phyloP scores from a whole-genome alignment of 2,113 vertebrate genomes.

The Enhydra lutris region DNA sequence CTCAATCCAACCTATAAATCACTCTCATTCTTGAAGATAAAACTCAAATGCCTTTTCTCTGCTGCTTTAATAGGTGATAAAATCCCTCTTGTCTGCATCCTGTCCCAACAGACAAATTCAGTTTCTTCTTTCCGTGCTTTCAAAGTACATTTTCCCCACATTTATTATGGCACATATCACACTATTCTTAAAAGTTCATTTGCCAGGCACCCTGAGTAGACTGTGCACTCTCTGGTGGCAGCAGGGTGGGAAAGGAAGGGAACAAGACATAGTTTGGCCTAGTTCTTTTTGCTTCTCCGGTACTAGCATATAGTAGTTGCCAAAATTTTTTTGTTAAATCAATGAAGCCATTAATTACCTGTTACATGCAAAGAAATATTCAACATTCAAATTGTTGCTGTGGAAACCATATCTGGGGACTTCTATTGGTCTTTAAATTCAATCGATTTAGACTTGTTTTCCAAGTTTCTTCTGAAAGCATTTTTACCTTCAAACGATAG shows the following conservation, averaged over 20 bases:
- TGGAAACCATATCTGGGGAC: constrained; percentile 40
- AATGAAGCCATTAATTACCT: constrained; percentile 36
- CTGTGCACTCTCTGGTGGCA: not conserved
- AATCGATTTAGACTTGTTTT: constrained; percentile 63
- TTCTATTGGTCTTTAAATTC: constrained; percentile 57
- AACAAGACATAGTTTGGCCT: not conserved
- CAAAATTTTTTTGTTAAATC: constrained; percentile 16
- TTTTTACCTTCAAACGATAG: constrained; percentile 66
- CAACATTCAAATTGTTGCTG: constrained; percentile 42
- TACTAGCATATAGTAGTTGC: not conserved
- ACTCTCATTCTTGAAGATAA: not conserved
- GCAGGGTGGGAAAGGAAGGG: not conserved
- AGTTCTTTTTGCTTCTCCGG: not conserved
- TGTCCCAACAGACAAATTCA: constrained; percentile 23
- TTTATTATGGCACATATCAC: constrained; percentile 3
- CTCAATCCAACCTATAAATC: not conserved
- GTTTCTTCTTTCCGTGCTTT: not conserved
- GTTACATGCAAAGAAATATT: not conserved
- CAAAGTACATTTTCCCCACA: constrained; percentile 19
- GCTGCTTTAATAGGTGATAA: not conserved
- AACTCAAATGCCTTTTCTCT: constrained; percentile 23
- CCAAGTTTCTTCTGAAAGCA: constrained; percentile 58
- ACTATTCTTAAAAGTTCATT: constrained; percentile 35
- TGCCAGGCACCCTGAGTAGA: not conserved
- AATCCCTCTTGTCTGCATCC: not conserved